These are phyloP conservation scores for Toxotes lorentzi DNA, from an alignment of 2,797 vertebrate species.

Conservation along the genomic window DNA sequence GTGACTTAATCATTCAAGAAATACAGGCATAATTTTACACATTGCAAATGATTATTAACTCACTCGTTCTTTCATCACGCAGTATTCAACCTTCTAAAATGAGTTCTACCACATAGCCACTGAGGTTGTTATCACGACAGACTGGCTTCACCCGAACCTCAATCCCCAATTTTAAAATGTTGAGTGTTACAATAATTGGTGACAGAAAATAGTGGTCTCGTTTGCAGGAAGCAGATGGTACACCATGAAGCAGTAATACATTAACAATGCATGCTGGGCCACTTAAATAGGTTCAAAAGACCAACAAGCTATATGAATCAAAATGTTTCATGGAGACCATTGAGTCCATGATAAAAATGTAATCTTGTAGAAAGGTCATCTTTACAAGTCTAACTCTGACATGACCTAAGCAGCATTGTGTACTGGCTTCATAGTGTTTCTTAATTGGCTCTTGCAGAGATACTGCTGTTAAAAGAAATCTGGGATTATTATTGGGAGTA, in stretches of 20 bases:
- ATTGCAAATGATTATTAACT: slow-evolving; percentile 1
- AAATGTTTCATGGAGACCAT: slow-evolving; percentile 5
- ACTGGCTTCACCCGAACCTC: slow-evolving; percentile 12
- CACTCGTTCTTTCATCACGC: not conserved
- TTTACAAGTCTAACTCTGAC: slow-evolving; percentile 47
- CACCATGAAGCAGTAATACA: slow-evolving; percentile 28
- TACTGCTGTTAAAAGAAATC: slow-evolving; percentile 20
- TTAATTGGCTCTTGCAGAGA: slow-evolving; percentile 57
- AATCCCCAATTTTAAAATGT: slow-evolving; percentile 24
- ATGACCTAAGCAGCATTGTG: slow-evolving; percentile 5
- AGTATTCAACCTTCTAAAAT: slow-evolving; percentile 1
- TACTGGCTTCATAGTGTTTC: slow-evolving; percentile 16
- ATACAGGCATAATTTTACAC: no score
- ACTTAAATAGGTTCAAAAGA: slow-evolving; percentile 41
- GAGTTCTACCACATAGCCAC: slow-evolving; percentile 2
- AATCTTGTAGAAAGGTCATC: slow-evolving; percentile 49
- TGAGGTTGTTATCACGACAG: slow-evolving; percentile 10
- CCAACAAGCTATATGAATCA: slow-evolving; percentile 31
- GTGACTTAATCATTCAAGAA: slow-evolving; percentile 3
- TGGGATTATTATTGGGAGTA: not conserved
- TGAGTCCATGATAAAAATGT: not conserved
- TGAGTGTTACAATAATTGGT: slow-evolving; percentile 43
- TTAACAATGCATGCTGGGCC: slow-evolving; percentile 44
- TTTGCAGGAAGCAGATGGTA: slow-evolving; percentile 57
- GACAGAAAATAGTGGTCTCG: slow-evolving; percentile 36